These are phyloP conservation scores for Lasioglossum pauxillum DNA, from an alignment of 2,888 invertebrate genomes.

Conservation along the genomic window DNA sequence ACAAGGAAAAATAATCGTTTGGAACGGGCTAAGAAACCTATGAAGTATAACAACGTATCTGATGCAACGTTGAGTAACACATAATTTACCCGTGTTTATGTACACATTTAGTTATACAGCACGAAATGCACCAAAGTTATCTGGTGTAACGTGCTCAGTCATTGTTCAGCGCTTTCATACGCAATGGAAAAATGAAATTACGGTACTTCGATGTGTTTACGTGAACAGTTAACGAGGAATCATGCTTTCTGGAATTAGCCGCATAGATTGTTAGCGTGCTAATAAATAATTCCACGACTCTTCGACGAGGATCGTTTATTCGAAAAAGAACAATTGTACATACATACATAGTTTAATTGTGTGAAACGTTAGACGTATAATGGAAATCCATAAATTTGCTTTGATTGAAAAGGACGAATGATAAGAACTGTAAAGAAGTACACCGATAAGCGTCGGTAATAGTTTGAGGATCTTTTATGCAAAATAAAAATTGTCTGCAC, in stretches of 20 bases:
- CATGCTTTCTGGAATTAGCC: neutral
- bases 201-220: conserved; percentile 15
- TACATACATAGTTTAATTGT: neutral
- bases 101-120: neutral
- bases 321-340: neutral
- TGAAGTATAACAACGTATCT: neutral
- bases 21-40: conserved; percentile 10
- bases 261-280: neutral
- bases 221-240: neutral
- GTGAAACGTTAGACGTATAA: neutral
- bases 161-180: conserved; percentile 2
- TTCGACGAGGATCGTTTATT: neutral
- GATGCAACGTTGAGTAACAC: conserved; percentile 4
- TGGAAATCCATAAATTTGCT: neutral
- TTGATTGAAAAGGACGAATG: neutral
- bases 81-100: neutral
- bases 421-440: neutral
- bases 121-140: neutral
- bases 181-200: conserved; percentile 28
- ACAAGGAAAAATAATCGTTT: neutral
- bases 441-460: neutral
- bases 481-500: neutral
- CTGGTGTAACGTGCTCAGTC: neutral
- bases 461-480: neutral
- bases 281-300: neutral